Percentiles rank a stretch among this genome's conserved stretches.
Conservation (phyloP, 2,797 vertebrate genomes). For the Hydrolagus colliei region DNA sequence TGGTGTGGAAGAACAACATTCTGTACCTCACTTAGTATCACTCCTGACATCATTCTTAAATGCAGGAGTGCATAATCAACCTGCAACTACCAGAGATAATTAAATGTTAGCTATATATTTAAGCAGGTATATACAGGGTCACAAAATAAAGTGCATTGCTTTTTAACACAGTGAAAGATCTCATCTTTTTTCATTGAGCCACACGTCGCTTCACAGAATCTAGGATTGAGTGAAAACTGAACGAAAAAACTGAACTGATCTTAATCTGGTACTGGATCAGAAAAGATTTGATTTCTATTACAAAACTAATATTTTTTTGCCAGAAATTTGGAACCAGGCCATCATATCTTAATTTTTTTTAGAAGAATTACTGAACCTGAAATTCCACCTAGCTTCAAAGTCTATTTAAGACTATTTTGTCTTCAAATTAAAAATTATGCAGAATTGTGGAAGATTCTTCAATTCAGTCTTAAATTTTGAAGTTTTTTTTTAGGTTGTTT, state of each 20-base stretch:
- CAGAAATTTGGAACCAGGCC: background rate
- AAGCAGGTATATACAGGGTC: background rate
- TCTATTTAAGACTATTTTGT: too few species aligned
- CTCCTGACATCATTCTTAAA: too few species aligned
- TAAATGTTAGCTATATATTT: background rate
- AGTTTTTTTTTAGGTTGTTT: too few species aligned
- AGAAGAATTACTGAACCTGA: background rate
- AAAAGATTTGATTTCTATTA: background rate
- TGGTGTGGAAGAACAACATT: background rate
- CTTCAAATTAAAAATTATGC: too few species aligned
- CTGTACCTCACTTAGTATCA: too few species aligned
- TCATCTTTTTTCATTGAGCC: background rate
- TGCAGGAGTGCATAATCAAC: too few species aligned
- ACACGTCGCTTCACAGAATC: background rate
- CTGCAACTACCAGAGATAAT: too few species aligned
- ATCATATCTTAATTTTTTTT: background rate
- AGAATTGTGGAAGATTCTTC: too few species aligned
- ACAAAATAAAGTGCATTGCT: background rate
- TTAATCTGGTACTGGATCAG: background rate
- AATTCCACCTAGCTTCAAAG: too few species aligned
- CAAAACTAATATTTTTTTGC: background rate
- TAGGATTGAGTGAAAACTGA: background rate
- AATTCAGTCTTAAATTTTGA: too few species aligned
- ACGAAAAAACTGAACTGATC: background rate
- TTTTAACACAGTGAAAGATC: background rate